These are phyloP conservation scores for Ibycter americanus DNA, from an alignment of 2,797 vertebrate genomes.

Conservation along the genomic window DNA sequence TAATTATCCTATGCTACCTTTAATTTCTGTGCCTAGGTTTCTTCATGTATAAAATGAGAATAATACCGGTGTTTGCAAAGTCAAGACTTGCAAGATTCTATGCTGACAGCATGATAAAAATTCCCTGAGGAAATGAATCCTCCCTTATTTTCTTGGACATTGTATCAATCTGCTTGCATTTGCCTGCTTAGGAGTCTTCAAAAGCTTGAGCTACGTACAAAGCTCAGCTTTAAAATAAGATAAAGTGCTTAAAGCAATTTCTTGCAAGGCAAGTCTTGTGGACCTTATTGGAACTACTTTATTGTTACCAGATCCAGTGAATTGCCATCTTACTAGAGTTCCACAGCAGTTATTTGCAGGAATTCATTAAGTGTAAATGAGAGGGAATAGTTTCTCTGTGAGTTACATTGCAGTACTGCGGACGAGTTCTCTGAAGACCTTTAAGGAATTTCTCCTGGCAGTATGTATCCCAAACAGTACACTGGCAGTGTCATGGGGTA, in stretches of 20 bases:
- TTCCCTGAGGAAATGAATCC: not conserved
- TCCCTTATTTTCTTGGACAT: not conserved
- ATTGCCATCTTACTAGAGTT: not conserved
- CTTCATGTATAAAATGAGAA: not conserved
- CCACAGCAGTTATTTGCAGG: not conserved
- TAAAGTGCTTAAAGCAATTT: not conserved
- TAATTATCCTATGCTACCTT: not conserved
- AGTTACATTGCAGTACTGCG: accelerated
- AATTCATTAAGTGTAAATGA: not conserved
- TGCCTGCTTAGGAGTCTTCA: not conserved
- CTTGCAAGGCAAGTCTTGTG: not conserved
- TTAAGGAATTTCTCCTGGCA: not conserved
- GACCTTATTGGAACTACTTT: not conserved
- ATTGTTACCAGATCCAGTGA: not conserved
- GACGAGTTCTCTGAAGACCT: not conserved
- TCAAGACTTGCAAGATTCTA: not conserved
- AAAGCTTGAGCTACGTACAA: not conserved
- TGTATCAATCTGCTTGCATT: not conserved
- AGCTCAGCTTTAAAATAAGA: not conserved
- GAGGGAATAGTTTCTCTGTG: not conserved
- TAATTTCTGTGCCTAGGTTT: not conserved
- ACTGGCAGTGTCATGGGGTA: not conserved
- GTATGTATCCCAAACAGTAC: not conserved
- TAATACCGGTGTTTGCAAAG: not conserved
- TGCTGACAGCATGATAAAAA: not conserved